These are phyloP conservation scores for Morpho helenor DNA, from an alignment of 2,888 invertebrate genomes.

Conservation along the genomic window DNA sequence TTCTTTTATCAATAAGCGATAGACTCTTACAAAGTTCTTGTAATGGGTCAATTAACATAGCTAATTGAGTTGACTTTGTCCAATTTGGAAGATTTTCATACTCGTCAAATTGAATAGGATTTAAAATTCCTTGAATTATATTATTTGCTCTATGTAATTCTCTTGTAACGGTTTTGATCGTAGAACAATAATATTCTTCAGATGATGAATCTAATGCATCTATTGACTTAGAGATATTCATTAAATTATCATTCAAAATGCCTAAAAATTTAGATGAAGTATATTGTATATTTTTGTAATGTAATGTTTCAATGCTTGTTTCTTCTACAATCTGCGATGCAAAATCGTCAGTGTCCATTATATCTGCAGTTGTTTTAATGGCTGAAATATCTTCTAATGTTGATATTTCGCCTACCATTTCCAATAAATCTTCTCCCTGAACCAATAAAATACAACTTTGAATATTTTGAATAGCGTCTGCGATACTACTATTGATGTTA, in stretches of 20 bases:
- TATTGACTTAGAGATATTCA: conserved; percentile 53
- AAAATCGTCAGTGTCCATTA: conserved; percentile 55
- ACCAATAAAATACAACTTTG: conserved; percentile 69
- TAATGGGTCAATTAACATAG: conserved; percentile 58
- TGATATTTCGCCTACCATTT: conserved; percentile 73
- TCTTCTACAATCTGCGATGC: conserved; percentile 49
- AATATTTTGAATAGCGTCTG: conserved; percentile 56
- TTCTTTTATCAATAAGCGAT: conserved; percentile 52
- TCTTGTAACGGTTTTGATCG: conserved; percentile 50
- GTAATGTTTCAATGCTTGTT: conserved; percentile 33
- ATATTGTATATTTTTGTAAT: conserved; percentile 32
- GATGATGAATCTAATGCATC: conserved; percentile 58
- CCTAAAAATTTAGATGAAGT: conserved; percentile 52
- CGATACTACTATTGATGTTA: conserved; percentile 50
- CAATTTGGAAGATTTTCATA: conserved; percentile 41
- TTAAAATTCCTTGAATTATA: conserved; percentile 55
- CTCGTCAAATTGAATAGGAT: conserved; percentile 56
- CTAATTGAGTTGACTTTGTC: conserved; percentile 45
- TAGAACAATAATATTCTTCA: conserved; percentile 55
- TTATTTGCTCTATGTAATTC: conserved; percentile 49
- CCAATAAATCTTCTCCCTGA: conserved; percentile 66
- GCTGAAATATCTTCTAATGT: conserved; percentile 79
- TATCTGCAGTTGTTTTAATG: conserved; percentile 75
- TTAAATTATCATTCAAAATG: conserved; percentile 50
- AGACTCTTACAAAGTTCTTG: conserved; percentile 57